Percentiles rank a stretch among this genome's conserved stretches.
Conservation (phyloP, 2,797 vertebrate genomes). For the Malacoraja senta region DNA sequence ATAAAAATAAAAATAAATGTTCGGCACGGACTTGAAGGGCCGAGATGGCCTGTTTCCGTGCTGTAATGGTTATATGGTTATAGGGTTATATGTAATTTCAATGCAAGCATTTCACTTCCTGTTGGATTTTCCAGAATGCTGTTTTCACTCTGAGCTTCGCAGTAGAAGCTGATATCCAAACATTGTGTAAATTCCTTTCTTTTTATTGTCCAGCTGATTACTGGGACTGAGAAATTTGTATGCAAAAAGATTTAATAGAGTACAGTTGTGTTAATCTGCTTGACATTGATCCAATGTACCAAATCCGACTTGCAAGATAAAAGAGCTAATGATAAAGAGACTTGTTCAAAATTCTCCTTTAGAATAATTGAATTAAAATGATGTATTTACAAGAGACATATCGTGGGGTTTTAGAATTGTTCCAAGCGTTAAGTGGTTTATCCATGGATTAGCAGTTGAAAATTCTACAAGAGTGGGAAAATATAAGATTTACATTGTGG, state of each 20-base stretch:
- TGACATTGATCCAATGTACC: neutral
- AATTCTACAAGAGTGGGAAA: neutral
- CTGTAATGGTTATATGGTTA: too few species aligned
- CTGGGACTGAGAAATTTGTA: neutral
- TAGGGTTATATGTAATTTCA: too few species aligned
- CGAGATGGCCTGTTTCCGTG: too few species aligned
- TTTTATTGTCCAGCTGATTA: neutral
- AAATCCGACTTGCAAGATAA: neutral
- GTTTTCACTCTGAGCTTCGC: neutral
- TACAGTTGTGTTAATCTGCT: constrained; percentile 26
- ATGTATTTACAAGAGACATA: neutral
- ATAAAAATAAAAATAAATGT: too few species aligned
- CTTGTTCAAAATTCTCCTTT: constrained; percentile 2
- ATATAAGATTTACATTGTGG: neutral
- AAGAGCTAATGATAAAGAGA: neutral
- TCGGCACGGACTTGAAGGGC: too few species aligned
- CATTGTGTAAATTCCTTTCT: neutral
- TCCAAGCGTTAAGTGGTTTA: neutral
- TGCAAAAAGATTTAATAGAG: neutral
- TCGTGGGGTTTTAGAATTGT: neutral
- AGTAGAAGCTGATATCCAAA: neutral
- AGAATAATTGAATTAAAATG: neutral
- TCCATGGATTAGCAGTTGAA: neutral
- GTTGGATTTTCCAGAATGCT: neutral
- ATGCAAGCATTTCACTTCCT: neutral